phyloP scores from a whole-genome alignment of 2,797 vertebrate genomes.

The Menidia menidia region DNA sequence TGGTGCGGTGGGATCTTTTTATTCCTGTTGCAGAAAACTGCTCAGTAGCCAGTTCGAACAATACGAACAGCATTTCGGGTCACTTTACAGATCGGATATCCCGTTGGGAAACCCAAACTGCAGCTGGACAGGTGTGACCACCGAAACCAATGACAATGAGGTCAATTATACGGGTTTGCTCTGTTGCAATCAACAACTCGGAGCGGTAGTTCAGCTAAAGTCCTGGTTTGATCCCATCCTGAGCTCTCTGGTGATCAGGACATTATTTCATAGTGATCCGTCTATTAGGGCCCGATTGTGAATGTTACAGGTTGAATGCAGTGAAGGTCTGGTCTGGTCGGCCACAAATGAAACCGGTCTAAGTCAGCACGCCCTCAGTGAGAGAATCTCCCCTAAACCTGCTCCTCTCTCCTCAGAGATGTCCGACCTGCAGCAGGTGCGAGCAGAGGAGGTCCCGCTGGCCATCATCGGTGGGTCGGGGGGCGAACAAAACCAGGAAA shows the following conservation, averaged over 20 bases:
- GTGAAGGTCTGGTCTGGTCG: background rate
- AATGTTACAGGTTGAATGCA: background rate
- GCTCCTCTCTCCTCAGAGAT: slow-evolving; percentile 56
- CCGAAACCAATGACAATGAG: too few species aligned
- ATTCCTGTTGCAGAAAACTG: background rate
- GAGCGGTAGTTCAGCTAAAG: background rate
- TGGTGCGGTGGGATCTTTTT: background rate
- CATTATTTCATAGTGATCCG: background rate
- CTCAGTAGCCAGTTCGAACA: background rate
- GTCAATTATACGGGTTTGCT: too few species aligned
- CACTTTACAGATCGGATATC: background rate
- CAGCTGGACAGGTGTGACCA: too few species aligned
- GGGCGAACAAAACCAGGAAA: rapidly evolving
- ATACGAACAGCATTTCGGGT: background rate
- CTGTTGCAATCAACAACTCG: background rate
- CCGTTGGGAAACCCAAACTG: background rate
- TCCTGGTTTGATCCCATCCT: background rate
- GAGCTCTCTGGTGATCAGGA: background rate
- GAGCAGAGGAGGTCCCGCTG: rapidly evolving
- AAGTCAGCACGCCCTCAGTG: background rate
- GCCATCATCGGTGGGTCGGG: background rate
- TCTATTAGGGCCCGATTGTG: background rate
- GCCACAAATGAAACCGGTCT: background rate
- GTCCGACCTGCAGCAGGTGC: background rate
- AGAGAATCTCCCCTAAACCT: background rate